These are phyloP conservation scores for Hypothenemus hampei DNA, from an alignment of 1,140 invertebrate genomes.

Conservation along the genomic window DNA sequence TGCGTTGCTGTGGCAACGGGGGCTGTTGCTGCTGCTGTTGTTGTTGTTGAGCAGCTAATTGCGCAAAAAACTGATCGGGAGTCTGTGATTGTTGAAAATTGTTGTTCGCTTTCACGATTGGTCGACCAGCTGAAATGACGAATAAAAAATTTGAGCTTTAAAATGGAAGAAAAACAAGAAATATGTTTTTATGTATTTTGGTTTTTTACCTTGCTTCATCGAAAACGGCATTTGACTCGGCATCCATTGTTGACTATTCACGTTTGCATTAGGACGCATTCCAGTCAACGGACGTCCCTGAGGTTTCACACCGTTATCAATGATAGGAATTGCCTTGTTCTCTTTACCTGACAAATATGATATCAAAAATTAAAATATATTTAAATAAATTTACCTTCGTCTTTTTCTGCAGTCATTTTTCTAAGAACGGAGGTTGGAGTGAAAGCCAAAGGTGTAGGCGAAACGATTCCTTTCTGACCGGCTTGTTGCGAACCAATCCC, in stretches of 20 bases:
- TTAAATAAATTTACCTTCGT: conserved; percentile 43
- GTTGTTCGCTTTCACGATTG: conserved; percentile 52
- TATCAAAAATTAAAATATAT: background rate
- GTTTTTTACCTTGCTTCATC: conserved; percentile 33
- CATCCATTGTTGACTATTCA: conserved; percentile 37
- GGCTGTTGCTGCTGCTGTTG: no score
- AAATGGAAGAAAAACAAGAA: no score
- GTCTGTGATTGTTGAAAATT: conserved; percentile 33
- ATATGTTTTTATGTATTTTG: background rate
- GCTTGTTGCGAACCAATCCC: conserved; percentile 9
- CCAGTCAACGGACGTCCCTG: conserved; percentile 49
- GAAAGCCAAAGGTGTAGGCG: conserved; percentile 71
- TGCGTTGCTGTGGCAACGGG: conserved; percentile 39
- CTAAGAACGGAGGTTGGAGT: conserved; percentile 84
- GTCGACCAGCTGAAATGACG: conserved; percentile 46
- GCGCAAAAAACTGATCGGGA: conserved; percentile 40
- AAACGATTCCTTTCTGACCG: conserved; percentile 48
- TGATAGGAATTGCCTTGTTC: conserved; percentile 27
- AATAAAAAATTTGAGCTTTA: background rate
- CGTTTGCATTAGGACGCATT: conserved; percentile 38
- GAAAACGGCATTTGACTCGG: conserved; percentile 26
- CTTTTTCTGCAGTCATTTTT: conserved; percentile 90
- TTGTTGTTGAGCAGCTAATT: conserved; percentile 43
- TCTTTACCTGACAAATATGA: conserved; percentile 31
- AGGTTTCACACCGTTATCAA: conserved; percentile 32